Evolutionary conservation across 2,113 vertebrate genomes (phyloP).

Genomic region (Onychostoma macrolepis): DNA sequence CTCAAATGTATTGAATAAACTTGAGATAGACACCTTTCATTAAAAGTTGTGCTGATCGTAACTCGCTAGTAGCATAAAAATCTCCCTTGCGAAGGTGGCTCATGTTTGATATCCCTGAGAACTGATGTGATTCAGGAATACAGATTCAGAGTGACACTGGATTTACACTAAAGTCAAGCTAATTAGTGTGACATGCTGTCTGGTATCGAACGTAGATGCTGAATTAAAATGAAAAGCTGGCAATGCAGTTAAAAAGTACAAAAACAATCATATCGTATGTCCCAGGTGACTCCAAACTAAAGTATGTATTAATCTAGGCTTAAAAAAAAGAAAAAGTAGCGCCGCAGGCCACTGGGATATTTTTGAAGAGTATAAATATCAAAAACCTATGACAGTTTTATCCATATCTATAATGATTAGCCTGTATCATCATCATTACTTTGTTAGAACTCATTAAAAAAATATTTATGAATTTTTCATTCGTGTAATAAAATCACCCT

Average conservation of each 20-base stretch:
- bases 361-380: conserved; percentile 87
- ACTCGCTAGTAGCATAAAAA: conserved; percentile 1
- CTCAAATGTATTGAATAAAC: background rate
- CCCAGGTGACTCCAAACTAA: conserved; percentile 79
- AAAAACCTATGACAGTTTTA: conserved; percentile 84
- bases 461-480: conserved; percentile 79
- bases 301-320: conserved; percentile 79
- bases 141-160: conserved; percentile 24
- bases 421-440: conserved; percentile 74
- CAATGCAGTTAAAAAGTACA: conserved; percentile 60
- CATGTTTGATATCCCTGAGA: conserved; percentile 58
- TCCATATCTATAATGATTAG: conserved; percentile 61
- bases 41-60: conserved; percentile 26
- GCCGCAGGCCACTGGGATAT: conserved; percentile 84
- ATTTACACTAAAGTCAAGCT: background rate
- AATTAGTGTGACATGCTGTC: background rate
- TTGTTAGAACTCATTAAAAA: conserved; percentile 89
- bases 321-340: conserved; percentile 73
- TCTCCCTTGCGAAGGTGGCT: conserved; percentile 18
- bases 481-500: conserved; percentile 90
- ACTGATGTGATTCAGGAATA: conserved; percentile 54
- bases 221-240: conserved; percentile 78
- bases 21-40: background rate
- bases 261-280: conserved; percentile 69
- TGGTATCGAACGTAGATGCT: conserved; percentile 38